Percentiles rank a stretch among this genome's conserved stretches.
Conservation (phyloP, 2,888 invertebrate genomes). For the Temnothorax ravouxi region DNA sequence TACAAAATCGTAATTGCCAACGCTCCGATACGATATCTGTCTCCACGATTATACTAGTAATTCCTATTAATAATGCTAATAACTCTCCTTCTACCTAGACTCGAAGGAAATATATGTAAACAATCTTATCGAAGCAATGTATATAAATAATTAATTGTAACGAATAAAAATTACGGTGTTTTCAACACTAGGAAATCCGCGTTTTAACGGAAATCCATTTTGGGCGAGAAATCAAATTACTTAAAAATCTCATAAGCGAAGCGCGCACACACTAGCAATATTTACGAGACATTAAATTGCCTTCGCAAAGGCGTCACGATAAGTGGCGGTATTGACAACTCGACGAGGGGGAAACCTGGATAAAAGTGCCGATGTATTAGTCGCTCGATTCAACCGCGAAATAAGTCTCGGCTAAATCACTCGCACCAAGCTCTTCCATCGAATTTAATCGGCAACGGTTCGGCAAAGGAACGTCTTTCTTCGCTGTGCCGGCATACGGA, state of each 20-base stretch:
- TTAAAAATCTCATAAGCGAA: conserved; percentile 5
- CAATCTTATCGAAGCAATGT: background rate
- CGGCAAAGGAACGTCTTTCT: conserved; percentile 68
- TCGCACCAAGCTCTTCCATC: conserved; percentile 53
- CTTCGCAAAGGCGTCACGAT: conserved; percentile 15
- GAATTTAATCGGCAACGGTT: conserved; percentile 67
- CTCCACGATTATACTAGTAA: background rate
- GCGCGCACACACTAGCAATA: background rate
- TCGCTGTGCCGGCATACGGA: conserved; percentile 39
- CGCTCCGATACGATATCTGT: background rate
- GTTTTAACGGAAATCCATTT: background rate
- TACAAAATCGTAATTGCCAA: conserved; percentile 7
- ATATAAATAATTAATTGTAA: background rate
- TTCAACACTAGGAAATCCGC: background rate
- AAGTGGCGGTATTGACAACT: conserved; percentile 42
- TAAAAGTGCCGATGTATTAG: conserved; percentile 53
- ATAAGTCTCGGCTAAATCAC: conserved; percentile 46
- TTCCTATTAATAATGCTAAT: background rate
- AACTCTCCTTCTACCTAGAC: background rate
- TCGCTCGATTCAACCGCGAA: conserved; percentile 53
- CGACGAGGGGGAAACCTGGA: conserved; percentile 15
- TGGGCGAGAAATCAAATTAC: background rate
- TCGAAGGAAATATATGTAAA: background rate
- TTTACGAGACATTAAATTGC: conserved; percentile 35
- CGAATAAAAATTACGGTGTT: background rate